These are phyloP conservation scores for Alentia gelatinosa DNA, from an alignment of 2,888 invertebrate genomes.

Conservation along the genomic window DNA sequence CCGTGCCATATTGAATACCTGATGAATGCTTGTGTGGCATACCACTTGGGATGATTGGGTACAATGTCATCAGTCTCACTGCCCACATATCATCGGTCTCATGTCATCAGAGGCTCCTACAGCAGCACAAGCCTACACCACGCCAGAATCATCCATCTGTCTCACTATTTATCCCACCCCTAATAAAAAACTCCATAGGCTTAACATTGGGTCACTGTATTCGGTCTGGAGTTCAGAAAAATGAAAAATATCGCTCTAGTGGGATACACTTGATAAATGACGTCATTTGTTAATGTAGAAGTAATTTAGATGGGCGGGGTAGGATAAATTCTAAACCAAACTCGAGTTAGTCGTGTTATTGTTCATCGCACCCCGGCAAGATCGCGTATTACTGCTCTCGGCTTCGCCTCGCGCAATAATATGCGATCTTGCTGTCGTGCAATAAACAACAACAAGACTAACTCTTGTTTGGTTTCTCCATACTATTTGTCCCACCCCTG, in stretches of 20 bases:
- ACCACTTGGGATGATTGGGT: neutral
- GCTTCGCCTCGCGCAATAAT: too few species aligned
- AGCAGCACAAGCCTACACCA: neutral
- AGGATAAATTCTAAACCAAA: too few species aligned
- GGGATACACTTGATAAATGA: neutral
- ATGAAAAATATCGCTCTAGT: neutral
- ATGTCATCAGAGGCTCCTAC: neutral
- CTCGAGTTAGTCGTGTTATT: too few species aligned
- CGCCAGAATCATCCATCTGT: neutral
- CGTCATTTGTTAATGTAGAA: neutral
- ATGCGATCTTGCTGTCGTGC: too few species aligned
- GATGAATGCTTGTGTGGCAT: neutral
- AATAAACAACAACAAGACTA: too few species aligned
- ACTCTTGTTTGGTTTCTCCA: too few species aligned
- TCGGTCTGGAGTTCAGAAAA: neutral
- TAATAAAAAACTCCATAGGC: too few species aligned
- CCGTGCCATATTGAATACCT: neutral
- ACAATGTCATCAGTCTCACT: neutral
- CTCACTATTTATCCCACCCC: neutral
- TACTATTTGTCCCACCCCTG: too few species aligned
- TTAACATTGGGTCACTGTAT: too few species aligned
- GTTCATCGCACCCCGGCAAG: too few species aligned
- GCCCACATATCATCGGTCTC: neutral
- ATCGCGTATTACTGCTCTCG: too few species aligned
- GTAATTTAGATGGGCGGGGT: too few species aligned